Percentiles rank a stretch among this genome's conserved stretches.
phyloP scores from a whole-genome alignment of 2,113 vertebrate species.

The Motacilla alba region DNA sequence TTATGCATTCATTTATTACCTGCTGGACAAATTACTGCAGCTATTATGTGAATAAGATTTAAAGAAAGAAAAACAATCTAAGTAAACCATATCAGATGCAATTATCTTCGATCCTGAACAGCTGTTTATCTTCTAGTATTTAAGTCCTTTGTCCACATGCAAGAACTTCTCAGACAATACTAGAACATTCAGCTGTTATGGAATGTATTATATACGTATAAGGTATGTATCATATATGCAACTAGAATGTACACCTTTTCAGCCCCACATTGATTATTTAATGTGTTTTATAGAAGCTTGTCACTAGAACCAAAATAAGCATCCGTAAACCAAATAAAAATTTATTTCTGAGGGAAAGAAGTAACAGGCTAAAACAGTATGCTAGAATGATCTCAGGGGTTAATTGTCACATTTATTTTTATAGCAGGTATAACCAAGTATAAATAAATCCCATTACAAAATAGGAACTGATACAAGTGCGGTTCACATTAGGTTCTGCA shows the following conservation, averaged over 20 bases:
- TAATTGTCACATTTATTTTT: constrained; percentile 56
- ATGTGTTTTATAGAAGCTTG: constrained; percentile 73
- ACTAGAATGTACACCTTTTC: constrained; percentile 42
- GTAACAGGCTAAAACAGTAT: constrained; percentile 35
- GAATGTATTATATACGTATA: constrained; percentile 21
- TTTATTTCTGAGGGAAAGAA: constrained; percentile 46
- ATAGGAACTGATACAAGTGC: not conserved
- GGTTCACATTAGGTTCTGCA: constrained; percentile 8
- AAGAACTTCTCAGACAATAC: not conserved
- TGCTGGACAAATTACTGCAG: constrained; percentile 67
- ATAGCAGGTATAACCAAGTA: constrained; percentile 14
- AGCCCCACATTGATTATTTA: constrained; percentile 37
- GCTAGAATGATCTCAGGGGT: constrained; percentile 69
- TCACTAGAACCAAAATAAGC: constrained; percentile 62
- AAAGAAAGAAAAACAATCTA: constrained; percentile 5
- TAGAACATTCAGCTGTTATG: not conserved
- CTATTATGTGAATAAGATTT: constrained; percentile 48
- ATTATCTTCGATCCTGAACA: constrained; percentile 3
- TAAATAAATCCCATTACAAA: constrained; percentile 3
- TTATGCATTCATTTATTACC: constrained; percentile 68
- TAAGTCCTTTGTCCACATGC: not conserved
- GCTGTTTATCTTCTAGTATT: constrained; percentile 41
- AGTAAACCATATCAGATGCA: constrained; percentile 1
- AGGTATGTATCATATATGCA: constrained; percentile 54
- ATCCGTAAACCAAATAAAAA: constrained; percentile 56